A percentile compares a stretch with the other conserved stretches of the same genome.
Evolutionary conservation across 2,888 invertebrate species (phyloP).

Genomic region (Idaea straminata): DNA sequence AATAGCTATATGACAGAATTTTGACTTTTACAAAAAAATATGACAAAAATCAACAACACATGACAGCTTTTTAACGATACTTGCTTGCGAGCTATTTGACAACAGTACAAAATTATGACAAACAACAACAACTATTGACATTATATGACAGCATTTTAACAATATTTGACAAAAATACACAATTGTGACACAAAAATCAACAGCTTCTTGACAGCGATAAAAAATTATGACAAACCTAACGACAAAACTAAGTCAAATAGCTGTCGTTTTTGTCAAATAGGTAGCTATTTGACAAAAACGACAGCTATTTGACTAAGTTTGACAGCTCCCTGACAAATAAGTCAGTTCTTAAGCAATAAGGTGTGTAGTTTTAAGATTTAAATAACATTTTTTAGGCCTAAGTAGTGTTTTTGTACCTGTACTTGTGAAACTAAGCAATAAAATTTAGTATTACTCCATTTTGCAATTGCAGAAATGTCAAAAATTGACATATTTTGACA

Average conservation of each 20-base stretch:
- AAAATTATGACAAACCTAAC: too few species aligned
- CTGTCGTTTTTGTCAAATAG: too few species aligned
- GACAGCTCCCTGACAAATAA: background rate
- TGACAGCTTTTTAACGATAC: background rate
- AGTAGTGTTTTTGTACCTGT: background rate
- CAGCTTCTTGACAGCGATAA: background rate
- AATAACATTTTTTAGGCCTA: constrained; percentile 25
- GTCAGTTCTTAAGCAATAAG: background rate
- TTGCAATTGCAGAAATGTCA: background rate
- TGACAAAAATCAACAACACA: too few species aligned
- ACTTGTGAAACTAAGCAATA: background rate
- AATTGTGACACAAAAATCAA: background rate
- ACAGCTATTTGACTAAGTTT: background rate
- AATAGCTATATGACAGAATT: background rate
- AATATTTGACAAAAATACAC: background rate
- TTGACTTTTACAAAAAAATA: background rate
- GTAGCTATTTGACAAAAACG: background rate
- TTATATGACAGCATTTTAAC: background rate
- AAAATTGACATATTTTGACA: background rate
- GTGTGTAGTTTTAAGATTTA: constrained; percentile 20
- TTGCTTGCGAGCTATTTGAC: too few species aligned
- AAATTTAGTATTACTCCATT: background rate
- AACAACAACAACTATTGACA: background rate
- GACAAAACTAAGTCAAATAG: too few species aligned
- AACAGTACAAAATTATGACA: too few species aligned